Evolutionary conservation across 2,888 invertebrate genomes (phyloP), one percentile per base, ranked within the genome.

Genomic region (Epinotia brunnichana): DNA sequence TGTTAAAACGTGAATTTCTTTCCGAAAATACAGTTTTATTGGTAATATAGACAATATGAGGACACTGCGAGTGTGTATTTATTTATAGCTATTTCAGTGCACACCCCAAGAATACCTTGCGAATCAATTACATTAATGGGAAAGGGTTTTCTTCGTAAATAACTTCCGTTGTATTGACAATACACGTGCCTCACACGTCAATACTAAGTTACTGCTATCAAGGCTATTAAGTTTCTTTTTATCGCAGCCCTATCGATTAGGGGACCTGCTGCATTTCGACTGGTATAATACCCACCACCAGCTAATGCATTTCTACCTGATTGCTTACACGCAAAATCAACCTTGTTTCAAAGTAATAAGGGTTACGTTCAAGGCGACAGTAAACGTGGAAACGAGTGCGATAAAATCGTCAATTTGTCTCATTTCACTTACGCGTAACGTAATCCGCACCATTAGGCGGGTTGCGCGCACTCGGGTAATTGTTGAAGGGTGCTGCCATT

Each of bases 371-470:
- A 13, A 48, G 24, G 24, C 11, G 17, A 29, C 24, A 17, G 19
- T 64, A 39, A 29, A 44, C 44, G 9, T 44, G 24, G 21, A 61
- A 64, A n/a, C 4, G 29, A 29, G 29, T 29, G 13, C 24, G 53
- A 53, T 64, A 53, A 51, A 17, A 39, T 66, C 39, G 21, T 66
- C 39, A 66, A 66, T 66, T 66, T 85, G 85, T 83, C 85, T 84
- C 85, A 83, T 86, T 90, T 88, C 89, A 89, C 85, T 90, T 87
- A 85, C 82, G 80, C 83, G 85, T 86, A 89, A 88, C 87, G 82
- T 89, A 89, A 91, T 91, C 90, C 89, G 81, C 77, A 77, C 87
- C 90, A 91, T 91, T 91, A 91, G 85, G 80, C 85, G 79, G 84
- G 85, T 87, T 83, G 85, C 83, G 85, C 84, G 83, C 82, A 83